phyloP scores from a whole-genome alignment of 1,140 invertebrate species.

The Eciton burchellii region DNA sequence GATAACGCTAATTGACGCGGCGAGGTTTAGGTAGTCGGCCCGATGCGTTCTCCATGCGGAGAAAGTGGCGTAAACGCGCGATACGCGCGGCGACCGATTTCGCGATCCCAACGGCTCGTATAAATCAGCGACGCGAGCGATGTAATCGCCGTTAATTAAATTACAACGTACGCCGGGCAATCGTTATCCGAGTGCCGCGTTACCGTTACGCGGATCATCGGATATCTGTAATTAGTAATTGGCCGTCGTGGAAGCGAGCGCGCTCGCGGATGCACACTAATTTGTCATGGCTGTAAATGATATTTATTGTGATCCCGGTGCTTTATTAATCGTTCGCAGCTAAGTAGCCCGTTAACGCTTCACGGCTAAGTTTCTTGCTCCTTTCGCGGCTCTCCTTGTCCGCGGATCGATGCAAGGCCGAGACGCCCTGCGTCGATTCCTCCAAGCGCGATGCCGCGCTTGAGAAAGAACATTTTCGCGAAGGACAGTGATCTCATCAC shows the following conservation, averaged over 20 bases:
- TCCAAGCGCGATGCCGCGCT: slow-evolving; percentile 3
- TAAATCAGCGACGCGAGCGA: slow-evolving; percentile 64
- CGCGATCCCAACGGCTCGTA: slow-evolving; percentile 57
- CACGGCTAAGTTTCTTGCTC: slow-evolving; percentile 54
- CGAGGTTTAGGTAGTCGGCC: slow-evolving; percentile 38
- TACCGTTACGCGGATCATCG: slow-evolving; percentile 70
- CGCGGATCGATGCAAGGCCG: slow-evolving; percentile 40
- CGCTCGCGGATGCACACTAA: slow-evolving; percentile 43
- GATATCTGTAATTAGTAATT: slow-evolving; percentile 74
- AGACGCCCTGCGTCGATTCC: slow-evolving; percentile 9
- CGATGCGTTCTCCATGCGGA: slow-evolving; percentile 57
- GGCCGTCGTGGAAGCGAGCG: slow-evolving; percentile 39
- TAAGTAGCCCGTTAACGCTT: slow-evolving; percentile 41
- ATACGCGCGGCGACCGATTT: slow-evolving; percentile 45
- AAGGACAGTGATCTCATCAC: slow-evolving; percentile 59
- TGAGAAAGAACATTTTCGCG: slow-evolving; percentile 56
- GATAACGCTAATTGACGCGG: slow-evolving; percentile 68
- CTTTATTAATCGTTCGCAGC: slow-evolving; percentile 51
- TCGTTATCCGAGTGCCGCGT: slow-evolving; percentile 17
- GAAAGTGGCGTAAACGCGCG: slow-evolving; percentile 61
- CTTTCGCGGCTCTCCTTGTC: slow-evolving; percentile 13
- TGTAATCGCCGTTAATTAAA: slow-evolving; percentile 75
- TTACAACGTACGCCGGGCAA: slow-evolving; percentile 59
- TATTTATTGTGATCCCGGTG: slow-evolving; percentile 50
- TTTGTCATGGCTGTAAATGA: slow-evolving; percentile 63